Percentiles rank a stretch among this genome's conserved stretches.
phyloP scores from a whole-genome alignment of 2,113 vertebrate genomes.

The Triplophysa siluroides region DNA sequence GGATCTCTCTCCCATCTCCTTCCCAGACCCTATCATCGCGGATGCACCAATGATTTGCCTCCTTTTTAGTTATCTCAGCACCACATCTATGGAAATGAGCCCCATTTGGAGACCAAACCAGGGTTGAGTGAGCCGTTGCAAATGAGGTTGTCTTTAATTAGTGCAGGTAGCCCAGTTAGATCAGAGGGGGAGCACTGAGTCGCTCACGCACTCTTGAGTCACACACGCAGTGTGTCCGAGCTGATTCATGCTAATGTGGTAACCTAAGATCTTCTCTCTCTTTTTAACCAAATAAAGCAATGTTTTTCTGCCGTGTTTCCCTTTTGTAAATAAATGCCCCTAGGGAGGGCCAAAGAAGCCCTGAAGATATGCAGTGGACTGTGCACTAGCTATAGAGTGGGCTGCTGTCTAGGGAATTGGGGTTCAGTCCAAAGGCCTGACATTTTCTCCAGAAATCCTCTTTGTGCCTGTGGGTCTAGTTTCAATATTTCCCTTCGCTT shows the following conservation, averaged over 20 bases:
- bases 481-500: conserved; percentile 49
- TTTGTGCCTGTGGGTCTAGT: conserved; percentile 60
- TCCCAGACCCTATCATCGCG: conserved; percentile 72
- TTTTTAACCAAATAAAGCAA: conserved; percentile 58
- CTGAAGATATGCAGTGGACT: conserved; percentile 46
- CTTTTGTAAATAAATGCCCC: conserved; percentile 66
- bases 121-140: conserved; percentile 67
- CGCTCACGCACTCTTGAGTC: conserved; percentile 5
- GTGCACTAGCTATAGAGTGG: conserved; percentile 41
- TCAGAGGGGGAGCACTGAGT: conserved; percentile 41
- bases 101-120: conserved; percentile 50
- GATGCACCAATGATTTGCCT: conserved; percentile 71
- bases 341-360: conserved; percentile 57
- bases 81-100: conserved; percentile 73
- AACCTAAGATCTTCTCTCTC: conserved; percentile 73
- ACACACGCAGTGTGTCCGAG: conserved; percentile 63
- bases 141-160: conserved; percentile 72
- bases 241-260: conserved; percentile 90
- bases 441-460: conserved; percentile 81
- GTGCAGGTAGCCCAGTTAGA: conserved; percentile 60
- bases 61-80: conserved; percentile 62
- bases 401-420: conserved; percentile 51
- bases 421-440: conserved; percentile 72
- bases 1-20: conserved; percentile 72
- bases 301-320: conserved; percentile 56